Evolutionary conservation across 2,888 invertebrate species (phyloP).

Genomic region (Craniophora ligustri): DNA sequence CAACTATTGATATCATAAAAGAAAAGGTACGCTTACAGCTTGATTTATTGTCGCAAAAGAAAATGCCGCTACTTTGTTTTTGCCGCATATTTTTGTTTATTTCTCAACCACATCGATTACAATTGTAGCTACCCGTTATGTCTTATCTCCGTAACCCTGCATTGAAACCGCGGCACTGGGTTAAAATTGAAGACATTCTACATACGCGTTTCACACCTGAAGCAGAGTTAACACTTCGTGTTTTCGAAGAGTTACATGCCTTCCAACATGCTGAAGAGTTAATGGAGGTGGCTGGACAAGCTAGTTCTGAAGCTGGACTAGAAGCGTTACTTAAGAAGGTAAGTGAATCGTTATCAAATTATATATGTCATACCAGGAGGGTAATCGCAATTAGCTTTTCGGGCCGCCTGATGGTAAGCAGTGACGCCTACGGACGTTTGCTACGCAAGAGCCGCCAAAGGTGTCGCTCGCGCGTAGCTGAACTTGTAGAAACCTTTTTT

Average conservation of each 20-base stretch:
- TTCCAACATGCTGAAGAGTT: slow-evolving; percentile 92
- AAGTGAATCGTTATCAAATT: neutral
- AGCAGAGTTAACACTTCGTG: slow-evolving; percentile 90
- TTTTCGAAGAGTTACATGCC: slow-evolving; percentile 92
- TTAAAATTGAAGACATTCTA: slow-evolving; percentile 92
- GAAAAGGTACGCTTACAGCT: no score
- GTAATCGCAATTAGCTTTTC: no score
- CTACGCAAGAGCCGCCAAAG: no score
- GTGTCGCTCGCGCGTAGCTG: no score
- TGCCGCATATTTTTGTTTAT: no score
- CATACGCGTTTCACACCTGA: slow-evolving; percentile 92
- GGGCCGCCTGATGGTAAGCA: no score
- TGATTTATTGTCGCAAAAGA: no score
- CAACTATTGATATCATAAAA: slow-evolving; percentile 93
- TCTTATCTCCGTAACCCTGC: slow-evolving; percentile 94
- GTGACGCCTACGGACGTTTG: no score
- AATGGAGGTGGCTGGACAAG: slow-evolving; percentile 95
- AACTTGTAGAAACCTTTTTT: no score
- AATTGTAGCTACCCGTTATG: slow-evolving; percentile 91
- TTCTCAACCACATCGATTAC: neutral
- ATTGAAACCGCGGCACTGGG: slow-evolving; percentile 94
- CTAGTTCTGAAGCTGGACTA: slow-evolving; percentile 95
- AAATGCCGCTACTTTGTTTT: no score
- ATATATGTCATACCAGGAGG: no score
- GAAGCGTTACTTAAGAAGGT: slow-evolving; percentile 94